These are phyloP conservation scores for Synanthedon andrenaeformis DNA, from an alignment of 2,888 invertebrate species.

Conservation along the genomic window DNA sequence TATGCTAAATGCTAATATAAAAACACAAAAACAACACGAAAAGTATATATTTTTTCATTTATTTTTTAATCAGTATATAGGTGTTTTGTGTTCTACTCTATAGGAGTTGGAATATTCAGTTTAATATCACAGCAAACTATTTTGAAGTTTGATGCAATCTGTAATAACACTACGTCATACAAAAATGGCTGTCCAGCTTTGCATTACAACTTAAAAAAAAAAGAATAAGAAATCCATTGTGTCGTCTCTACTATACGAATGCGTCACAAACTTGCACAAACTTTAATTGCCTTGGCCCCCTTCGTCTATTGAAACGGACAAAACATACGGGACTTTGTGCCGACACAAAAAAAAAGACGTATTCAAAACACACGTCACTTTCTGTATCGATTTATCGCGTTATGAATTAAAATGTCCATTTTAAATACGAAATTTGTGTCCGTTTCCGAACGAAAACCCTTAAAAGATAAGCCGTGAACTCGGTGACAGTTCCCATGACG, in stretches of 20 bases:
- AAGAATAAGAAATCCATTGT: constrained; percentile 11
- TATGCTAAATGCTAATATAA: no score
- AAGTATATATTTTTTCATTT: no score
- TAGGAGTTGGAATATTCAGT: no score
- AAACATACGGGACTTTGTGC: constrained; percentile 11
- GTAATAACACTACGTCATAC: no score
- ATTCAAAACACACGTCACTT: constrained; percentile 68
- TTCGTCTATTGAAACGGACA: constrained; percentile 26
- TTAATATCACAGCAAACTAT: no score
- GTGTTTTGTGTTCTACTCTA: no score
- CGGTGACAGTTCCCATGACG: constrained; percentile 65
- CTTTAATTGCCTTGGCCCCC: constrained; percentile 65
- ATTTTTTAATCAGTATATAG: no score
- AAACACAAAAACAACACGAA: no score
- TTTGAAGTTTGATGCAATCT: no score
- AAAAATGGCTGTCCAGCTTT: no score
- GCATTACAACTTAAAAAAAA: no score
- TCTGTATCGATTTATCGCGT: constrained; percentile 56
- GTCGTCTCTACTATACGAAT: constrained; percentile 38
- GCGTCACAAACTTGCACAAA: constrained; percentile 39
- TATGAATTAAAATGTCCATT: constrained; percentile 39
- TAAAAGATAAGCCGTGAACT: constrained; percentile 57
- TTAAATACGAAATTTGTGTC: constrained; percentile 19
- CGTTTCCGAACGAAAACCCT: constrained; percentile 29
- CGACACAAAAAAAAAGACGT: constrained; percentile 35